Conservation (phyloP, 2,113 vertebrate genomes). For the Eleginops maclovinus region DNA sequence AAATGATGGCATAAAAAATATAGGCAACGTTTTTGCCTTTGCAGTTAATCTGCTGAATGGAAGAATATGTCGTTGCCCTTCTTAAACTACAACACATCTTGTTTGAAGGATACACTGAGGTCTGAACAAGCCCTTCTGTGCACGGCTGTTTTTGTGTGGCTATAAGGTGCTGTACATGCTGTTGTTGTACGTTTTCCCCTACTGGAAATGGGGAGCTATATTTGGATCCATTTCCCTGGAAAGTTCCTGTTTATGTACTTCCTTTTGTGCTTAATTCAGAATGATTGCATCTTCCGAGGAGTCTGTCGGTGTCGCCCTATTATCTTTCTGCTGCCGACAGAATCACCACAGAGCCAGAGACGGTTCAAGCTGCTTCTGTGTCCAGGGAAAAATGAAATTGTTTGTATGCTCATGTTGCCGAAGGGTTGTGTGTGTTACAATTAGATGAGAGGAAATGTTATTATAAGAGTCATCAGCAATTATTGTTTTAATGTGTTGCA, state of each 20-base stretch:
- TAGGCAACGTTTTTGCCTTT: background rate
- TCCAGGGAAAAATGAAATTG: slow-evolving; percentile 4
- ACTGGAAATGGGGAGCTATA: slow-evolving; percentile 58
- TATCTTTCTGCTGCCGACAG: slow-evolving; percentile 41
- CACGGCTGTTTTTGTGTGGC: background rate
- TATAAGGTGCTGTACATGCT: background rate
- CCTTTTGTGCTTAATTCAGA: slow-evolving; percentile 55
- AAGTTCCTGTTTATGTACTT: slow-evolving; percentile 46
- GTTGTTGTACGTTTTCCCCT: slow-evolving; percentile 40
- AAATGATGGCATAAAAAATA: background rate
- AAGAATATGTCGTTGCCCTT: background rate
- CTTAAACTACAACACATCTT: background rate
- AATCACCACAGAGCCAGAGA: slow-evolving; percentile 14
- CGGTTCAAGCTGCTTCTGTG: slow-evolving; percentile 28
- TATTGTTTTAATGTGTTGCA: background rate
- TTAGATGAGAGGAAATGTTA: slow-evolving; percentile 4
- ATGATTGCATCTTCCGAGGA: slow-evolving; percentile 60
- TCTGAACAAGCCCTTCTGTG: background rate
- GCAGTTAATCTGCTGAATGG: background rate
- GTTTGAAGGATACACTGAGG: background rate
- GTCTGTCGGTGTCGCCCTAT: slow-evolving; percentile 37
- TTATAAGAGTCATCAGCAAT: background rate
- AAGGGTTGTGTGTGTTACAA: background rate
- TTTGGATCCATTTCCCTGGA: slow-evolving; percentile 54
- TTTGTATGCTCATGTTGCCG: slow-evolving; percentile 33